Conservation (phyloP, 2,113 vertebrate genomes). For the Tapirus terrestris region DNA sequence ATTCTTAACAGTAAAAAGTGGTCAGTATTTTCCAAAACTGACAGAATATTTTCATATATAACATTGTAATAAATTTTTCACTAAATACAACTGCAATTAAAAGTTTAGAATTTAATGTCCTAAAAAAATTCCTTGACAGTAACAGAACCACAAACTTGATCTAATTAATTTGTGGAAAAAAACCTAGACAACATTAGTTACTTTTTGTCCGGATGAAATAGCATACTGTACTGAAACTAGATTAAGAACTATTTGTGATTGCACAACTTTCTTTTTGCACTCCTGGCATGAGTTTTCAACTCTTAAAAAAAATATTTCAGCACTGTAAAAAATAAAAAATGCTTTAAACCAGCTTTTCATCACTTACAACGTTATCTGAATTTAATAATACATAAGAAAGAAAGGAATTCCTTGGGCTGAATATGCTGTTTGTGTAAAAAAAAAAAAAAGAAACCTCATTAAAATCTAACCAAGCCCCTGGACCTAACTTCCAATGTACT, state of each 20-base stretch:
- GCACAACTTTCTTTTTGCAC: neutral
- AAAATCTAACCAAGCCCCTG: neutral
- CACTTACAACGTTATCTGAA: neutral
- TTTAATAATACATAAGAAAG: neutral
- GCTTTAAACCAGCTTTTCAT: neutral
- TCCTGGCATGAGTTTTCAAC: neutral
- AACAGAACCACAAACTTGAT: neutral
- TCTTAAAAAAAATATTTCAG: neutral
- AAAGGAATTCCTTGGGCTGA: neutral
- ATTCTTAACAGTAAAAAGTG: neutral
- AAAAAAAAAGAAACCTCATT: neutral
- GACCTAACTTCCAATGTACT: neutral
- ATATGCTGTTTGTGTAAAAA: neutral
- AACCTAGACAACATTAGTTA: neutral
- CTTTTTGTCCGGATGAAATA: neutral
- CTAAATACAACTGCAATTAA: neutral
- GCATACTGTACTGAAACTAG: neutral
- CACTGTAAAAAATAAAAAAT: neutral
- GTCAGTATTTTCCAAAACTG: neutral
- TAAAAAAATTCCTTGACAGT: neutral
- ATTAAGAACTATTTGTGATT: neutral
- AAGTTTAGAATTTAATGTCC: neutral
- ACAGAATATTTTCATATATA: neutral
- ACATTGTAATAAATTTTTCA: neutral
- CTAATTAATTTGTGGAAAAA: neutral